Conservation (phyloP, 2,888 invertebrate species). For the Tachystola acroxantha region DNA sequence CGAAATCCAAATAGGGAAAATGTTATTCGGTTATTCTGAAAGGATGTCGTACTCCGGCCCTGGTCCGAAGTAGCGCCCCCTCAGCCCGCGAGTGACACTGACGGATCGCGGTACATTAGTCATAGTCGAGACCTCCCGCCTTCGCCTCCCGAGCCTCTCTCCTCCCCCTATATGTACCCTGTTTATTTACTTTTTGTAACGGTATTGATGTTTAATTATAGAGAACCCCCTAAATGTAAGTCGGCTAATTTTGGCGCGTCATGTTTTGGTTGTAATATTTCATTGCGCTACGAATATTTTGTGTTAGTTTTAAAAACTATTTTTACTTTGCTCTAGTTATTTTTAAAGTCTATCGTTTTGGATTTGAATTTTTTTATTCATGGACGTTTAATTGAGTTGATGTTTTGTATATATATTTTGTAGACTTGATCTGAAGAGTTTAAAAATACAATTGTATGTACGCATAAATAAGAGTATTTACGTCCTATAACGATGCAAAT, state of each 20-base stretch:
- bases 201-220: conserved; percentile 78
- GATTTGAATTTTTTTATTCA: no score
- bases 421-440: no score
- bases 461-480: no score
- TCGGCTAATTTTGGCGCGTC: conserved; percentile 58
- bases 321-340: conserved; percentile 12
- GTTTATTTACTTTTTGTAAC: conserved; percentile 78
- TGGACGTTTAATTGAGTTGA: no score
- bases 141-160: conserved; percentile 58
- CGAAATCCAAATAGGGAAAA: conserved; percentile 55
- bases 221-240: conserved; percentile 63
- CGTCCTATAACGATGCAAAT: no score
- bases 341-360: no score
- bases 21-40: conserved; percentile 69
- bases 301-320: conserved; percentile 17
- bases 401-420: no score
- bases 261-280: conserved; percentile 62
- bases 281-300: conserved; percentile 37
- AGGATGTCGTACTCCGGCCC: conserved; percentile 66
- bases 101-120: conserved; percentile 84
- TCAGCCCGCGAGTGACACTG: conserved; percentile 79
- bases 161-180: conserved; percentile 66
- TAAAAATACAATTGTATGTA: no score
- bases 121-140: conserved; percentile 77
- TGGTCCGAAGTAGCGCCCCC: conserved; percentile 62